Base-by-base conservation (phyloP, 2,797 vertebrate species). In the Malacoraja senta region DNA sequence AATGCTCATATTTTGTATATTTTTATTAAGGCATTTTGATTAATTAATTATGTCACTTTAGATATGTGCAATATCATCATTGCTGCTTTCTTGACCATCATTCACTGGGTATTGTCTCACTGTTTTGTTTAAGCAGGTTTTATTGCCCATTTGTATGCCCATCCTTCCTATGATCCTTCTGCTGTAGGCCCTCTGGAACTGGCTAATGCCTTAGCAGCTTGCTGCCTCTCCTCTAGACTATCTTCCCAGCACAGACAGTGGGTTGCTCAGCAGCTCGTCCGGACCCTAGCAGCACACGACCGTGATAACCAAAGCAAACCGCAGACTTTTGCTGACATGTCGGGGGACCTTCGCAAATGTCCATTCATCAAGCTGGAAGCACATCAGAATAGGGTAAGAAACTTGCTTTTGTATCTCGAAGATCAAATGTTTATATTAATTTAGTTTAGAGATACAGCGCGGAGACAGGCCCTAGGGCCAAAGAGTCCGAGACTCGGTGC, bases 151-250 rank as follows among this genome's bases (percentile, higher is more conserved):
- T 97, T 98, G 95, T 98, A 97, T 98, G 97, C 97, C 97, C 97
- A 98, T 96, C 97, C 97, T 97, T 97, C 97, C 97, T 97, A 96
- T 97, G 96, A 97, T 96, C 97, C 98, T 96, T 97, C 97, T 97
- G 97, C 97, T 98, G 96, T 98, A 99, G 99, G 99, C 95, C 98
- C 98, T 95, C 97, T 99, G 97, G 99, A 99, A 96, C 97, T 99
- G 96, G 99, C 98, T 95, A 99, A 99, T 19, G 98, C 99, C 92
- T 97, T 99, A 96, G 98, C 98, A 93, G 99, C 98, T 65, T 99
- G 98, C 97, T 99, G 99, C 97, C 97, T 99, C 92, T 99, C 99
- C 2, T 98, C 98, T 24, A 96, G 98, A 94, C 97, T 99, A 3
- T 99, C 98, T 24, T 99, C 99, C 0, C 98, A 99, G 95, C 99